Percentiles rank a stretch among this genome's conserved stretches.
These are phyloP conservation scores for Drosophila kohkoa DNA, from an alignment of 1,140 invertebrate species.

Conservation along the genomic window DNA sequence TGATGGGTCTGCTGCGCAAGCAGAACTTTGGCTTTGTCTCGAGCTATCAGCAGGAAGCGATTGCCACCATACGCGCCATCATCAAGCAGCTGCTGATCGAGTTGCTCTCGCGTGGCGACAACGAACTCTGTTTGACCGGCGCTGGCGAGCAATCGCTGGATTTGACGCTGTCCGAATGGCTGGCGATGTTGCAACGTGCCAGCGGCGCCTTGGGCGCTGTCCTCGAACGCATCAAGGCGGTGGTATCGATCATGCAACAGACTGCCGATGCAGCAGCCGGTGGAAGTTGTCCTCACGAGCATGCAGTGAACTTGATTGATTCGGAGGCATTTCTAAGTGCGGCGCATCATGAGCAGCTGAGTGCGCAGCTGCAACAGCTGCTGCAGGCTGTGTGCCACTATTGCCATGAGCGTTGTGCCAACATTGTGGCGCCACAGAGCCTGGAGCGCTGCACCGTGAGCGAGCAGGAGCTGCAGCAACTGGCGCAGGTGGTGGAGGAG, in stretches of 20 bases:
- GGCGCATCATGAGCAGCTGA: conserved; percentile 89
- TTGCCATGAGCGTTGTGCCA: conserved; percentile 95
- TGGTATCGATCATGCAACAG: conserved; percentile 90
- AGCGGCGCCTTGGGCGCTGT: conserved; percentile 89
- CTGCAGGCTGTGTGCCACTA: conserved; percentile 94
- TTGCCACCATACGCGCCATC: conserved; percentile 94
- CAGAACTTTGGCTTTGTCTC: conserved; percentile 95
- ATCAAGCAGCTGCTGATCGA: conserved; percentile 96
- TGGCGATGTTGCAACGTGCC: conserved; percentile 90
- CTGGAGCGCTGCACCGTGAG: conserved; percentile 88
- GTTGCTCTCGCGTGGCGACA: conserved; percentile 88
- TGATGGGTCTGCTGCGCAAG: conserved; percentile 94
- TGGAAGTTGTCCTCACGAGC: conserved; percentile 58
- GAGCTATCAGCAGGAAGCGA: conserved; percentile 94
- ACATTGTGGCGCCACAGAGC: conserved; percentile 91
- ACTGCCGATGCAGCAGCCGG: conserved; percentile 88
- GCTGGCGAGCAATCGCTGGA: conserved; percentile 89
- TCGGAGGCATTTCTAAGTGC: conserved; percentile 89
- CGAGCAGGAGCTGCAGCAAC: conserved; percentile 91
- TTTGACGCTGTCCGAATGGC: conserved; percentile 91
- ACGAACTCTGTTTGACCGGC: conserved; percentile 88
- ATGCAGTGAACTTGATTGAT: conserved; percentile 86
- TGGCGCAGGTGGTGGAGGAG: conserved; percentile 92
- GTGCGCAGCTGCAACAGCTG: conserved; percentile 90
- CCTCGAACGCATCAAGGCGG: conserved; percentile 88